phyloP scores from a whole-genome alignment of 2,797 vertebrate species.

The Acanthurus lineatus region DNA sequence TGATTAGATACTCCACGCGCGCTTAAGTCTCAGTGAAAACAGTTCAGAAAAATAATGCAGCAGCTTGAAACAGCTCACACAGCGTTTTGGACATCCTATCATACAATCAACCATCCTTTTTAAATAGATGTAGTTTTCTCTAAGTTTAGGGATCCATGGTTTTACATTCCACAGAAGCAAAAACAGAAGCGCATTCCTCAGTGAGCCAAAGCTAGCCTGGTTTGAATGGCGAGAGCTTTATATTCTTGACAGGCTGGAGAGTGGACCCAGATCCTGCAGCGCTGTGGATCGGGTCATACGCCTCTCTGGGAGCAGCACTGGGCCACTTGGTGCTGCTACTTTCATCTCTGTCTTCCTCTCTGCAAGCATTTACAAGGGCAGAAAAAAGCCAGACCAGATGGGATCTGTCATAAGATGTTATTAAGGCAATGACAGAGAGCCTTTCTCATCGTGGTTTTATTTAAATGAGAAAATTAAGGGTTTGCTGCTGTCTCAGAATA shows the following conservation, averaged over 20 bases:
- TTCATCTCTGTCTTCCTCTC: slow-evolving; percentile 65
- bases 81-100: slow-evolving; percentile 41
- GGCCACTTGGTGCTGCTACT: slow-evolving; percentile 54
- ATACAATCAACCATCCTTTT: slow-evolving; percentile 42
- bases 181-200: slow-evolving; percentile 73
- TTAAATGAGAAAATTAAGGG: slow-evolving; percentile 30
- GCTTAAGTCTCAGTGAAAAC: background rate
- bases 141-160: slow-evolving; percentile 66
- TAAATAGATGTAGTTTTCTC: slow-evolving; percentile 40
- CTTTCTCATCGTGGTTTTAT: slow-evolving; percentile 60
- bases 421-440: slow-evolving; percentile 59
- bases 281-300: slow-evolving; percentile 26
- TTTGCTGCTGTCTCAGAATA: slow-evolving; percentile 13
- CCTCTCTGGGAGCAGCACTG: slow-evolving; percentile 54
- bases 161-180: slow-evolving; percentile 71
- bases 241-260: slow-evolving; percentile 63
- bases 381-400: slow-evolving; percentile 64
- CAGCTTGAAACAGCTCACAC: background rate
- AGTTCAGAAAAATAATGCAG: slow-evolving; percentile 7
- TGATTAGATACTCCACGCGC: background rate
- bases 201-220: slow-evolving; percentile 65
- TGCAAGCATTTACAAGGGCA: slow-evolving; percentile 60
- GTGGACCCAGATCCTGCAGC: slow-evolving; percentile 58
- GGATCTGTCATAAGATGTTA: slow-evolving; percentile 63
- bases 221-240: slow-evolving; percentile 59